Percentiles rank a stretch among this genome's conserved stretches.
These are phyloP conservation scores for Etheostoma cragini DNA, from an alignment of 2,113 vertebrate genomes.

Conservation along the genomic window DNA sequence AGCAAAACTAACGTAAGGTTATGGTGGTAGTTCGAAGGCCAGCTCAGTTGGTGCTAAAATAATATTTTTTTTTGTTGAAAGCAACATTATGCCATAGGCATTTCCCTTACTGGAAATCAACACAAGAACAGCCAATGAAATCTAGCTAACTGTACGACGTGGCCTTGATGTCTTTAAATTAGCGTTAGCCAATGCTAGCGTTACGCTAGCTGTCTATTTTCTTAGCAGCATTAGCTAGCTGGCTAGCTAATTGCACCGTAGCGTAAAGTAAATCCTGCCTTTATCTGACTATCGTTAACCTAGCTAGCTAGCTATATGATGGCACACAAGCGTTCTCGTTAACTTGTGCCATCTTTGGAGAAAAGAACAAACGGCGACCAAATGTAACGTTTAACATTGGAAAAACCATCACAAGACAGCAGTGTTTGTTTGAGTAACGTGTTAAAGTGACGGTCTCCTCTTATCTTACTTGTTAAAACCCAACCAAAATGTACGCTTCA, in stretches of 20 bases:
- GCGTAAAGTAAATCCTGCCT: neutral
- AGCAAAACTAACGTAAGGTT: slow-evolving; percentile 44
- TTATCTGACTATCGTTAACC: neutral
- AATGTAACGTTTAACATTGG: neutral
- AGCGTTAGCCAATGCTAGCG: slow-evolving; percentile 26
- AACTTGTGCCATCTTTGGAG: neutral
- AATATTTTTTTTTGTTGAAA: neutral
- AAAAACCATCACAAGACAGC: neutral
- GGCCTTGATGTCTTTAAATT: neutral
- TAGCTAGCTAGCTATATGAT: neutral
- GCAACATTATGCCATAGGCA: fast-evolving
- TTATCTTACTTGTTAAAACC: slow-evolving; percentile 7
- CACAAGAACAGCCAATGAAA: neutral
- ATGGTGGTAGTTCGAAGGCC: slow-evolving; percentile 48
- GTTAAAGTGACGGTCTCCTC: slow-evolving; percentile 25
- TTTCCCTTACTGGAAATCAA: neutral
- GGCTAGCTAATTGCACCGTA: slow-evolving; percentile 20
- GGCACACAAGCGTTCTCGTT: neutral
- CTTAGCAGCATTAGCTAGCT: slow-evolving; percentile 37
- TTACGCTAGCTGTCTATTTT: slow-evolving; percentile 44
- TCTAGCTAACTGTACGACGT: neutral
- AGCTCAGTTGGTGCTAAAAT: neutral
- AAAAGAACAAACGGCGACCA: fast-evolving
- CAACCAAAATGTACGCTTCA: neutral
- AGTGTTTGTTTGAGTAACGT: slow-evolving; percentile 10